Conservation (phyloP, 2,888 invertebrate species). For the Leptinotarsa juncta region DNA sequence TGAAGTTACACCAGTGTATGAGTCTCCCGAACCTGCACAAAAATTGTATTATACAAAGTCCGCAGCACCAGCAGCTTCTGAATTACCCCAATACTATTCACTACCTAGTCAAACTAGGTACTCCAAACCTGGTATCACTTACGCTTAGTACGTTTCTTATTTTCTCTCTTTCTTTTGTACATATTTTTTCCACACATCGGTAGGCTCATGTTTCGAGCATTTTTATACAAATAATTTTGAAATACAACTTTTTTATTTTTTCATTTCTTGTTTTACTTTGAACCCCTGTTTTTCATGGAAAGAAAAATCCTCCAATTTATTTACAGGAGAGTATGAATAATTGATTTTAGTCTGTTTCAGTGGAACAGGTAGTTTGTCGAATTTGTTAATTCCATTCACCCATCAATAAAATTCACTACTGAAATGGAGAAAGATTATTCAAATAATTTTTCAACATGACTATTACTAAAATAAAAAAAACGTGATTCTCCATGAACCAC, state of each 20-base stretch:
- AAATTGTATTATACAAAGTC: conserved; percentile 46
- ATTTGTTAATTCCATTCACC: no score
- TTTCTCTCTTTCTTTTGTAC: conserved; percentile 39
- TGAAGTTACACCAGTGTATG: conserved; percentile 29
- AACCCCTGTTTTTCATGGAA: neutral
- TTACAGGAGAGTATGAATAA: no score
- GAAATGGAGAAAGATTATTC: no score
- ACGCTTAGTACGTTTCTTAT: conserved; percentile 44
- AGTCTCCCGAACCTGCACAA: conserved; percentile 38
- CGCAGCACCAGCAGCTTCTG: conserved; percentile 29
- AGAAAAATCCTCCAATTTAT: no score
- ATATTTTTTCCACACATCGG: conserved; percentile 36
- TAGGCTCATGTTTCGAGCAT: neutral
- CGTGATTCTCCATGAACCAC: no score
- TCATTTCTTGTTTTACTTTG: neutral
- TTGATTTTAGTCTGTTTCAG: no score
- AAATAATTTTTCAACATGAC: no score
- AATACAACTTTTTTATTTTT: neutral
- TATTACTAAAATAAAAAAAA: no score
- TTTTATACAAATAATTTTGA: neutral
- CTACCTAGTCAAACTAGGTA: conserved; percentile 44
- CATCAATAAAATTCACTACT: no score
- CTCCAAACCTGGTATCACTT: conserved; percentile 45
- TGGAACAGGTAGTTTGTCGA: no score
- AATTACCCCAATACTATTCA: conserved; percentile 47